A percentile compares a stretch with the other conserved stretches of the same genome.
Evolutionary conservation across 2,797 vertebrate genomes (phyloP).

Genomic region (Galaxias olidus): DNA sequence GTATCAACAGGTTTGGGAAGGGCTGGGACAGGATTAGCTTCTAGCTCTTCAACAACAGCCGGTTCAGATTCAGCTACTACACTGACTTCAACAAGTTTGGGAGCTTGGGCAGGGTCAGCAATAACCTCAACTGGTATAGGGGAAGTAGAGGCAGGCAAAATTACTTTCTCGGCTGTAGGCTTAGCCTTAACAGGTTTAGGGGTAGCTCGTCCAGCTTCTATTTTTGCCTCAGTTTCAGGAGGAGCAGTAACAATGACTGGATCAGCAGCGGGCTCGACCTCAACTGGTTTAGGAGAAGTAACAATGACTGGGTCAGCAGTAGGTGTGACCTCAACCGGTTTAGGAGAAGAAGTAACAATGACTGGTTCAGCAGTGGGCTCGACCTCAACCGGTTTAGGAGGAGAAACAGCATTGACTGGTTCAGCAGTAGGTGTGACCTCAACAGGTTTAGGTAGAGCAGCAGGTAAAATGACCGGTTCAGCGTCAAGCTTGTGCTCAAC

Average conservation of each 20-base stretch:
- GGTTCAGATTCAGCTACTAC: too few species aligned
- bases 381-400: constrained; percentile 8
- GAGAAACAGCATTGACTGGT: neutral
- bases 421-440: constrained; percentile 17
- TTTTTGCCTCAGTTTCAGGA: too few species aligned
- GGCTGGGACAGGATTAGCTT: constrained; percentile 11
- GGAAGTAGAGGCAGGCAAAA: too few species aligned
- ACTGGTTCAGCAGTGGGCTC: constrained; percentile 1
- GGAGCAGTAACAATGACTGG: neutral
- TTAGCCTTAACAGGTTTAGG: too few species aligned
- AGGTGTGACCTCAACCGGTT: constrained; percentile 18
- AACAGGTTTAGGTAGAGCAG: constrained; percentile 4
- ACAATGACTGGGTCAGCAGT: neutral
- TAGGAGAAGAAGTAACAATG: neutral
- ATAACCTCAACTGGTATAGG: too few species aligned
- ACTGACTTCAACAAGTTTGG: too few species aligned
- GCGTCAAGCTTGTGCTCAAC: neutral
- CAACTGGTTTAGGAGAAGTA: neutral
- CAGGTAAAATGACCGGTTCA: neutral
- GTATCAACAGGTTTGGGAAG: constrained; percentile 39
- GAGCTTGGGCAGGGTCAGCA: too few species aligned
- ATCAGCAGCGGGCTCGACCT: neutral
- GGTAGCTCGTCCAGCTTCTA: too few species aligned
- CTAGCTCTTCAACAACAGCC: constrained; percentile 4
- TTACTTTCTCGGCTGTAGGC: too few species aligned